Base-by-base conservation (phyloP, 2,797 vertebrate genomes). In the Pipistrellus nathusii region DNA sequence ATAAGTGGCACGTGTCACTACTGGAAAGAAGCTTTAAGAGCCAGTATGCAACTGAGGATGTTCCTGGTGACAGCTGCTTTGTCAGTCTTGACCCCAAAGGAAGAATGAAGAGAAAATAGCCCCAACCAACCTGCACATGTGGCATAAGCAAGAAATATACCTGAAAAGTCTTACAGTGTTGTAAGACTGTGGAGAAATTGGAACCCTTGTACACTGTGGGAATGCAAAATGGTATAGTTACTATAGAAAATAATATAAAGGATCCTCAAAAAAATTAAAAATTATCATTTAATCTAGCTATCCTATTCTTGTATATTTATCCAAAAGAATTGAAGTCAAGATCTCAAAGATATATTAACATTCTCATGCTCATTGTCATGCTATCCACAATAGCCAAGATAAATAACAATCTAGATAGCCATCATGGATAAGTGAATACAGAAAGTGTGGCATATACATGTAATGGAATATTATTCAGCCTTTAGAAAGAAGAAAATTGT, bases 401-500 rank as follows among this genome's bases (percentile, higher is more conserved):
- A 11, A 2, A 10, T 53, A 81, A 85, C 35, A 68, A 57, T 27
- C 8, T 59, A 68, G 55, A 59, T 12, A 18, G 13, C 57, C 30
- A 72, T 2, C 53, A 18, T 3, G 20, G 11, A 72, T 30, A 13
- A 66, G 51, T 35, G 23, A 46, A 75, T 17, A 46, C 17, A 53
- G 30, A 66, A 82, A 77, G 35, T n/a, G 25, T 8, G 25, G 2
- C 35, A 15, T 75, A 27, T 44, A 46, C 14, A 23, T 15, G 32
- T 13, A 76, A 9, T 18, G 13, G 51, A 64, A 76, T 25, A 21
- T n/a, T 32, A 35, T 80, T 51, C 8, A 35, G 35, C 51, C 77
- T 85, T 94, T 38, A 94, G 76, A 57, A 71, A 53, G 51, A 44
- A 81, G 21, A 25, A 57, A 62, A 55, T 88, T 82, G 27, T 14